Conservation (phyloP, 2,888 invertebrate genomes). For the Parnassius mnemosyne region DNA sequence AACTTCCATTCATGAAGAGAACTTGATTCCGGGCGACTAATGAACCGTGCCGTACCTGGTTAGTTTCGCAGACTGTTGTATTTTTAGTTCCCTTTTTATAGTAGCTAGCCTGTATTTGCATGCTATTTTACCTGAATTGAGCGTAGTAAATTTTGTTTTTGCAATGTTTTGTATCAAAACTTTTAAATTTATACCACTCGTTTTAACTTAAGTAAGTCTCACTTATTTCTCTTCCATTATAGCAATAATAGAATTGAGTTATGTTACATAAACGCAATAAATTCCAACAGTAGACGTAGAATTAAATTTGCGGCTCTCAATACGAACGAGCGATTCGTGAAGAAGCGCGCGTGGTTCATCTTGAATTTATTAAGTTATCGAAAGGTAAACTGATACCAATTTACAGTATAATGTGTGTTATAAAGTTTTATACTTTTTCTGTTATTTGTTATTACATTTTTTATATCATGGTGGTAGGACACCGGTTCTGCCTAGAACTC, state of each 20-base stretch:
- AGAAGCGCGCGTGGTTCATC: too few relatives aligned
- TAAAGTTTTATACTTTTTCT: too few relatives aligned
- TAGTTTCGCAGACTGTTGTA: slow-evolving; percentile 43
- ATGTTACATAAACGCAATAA: slow-evolving; percentile 58
- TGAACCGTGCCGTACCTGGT: slow-evolving; percentile 55
- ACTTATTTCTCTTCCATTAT: slow-evolving; percentile 51
- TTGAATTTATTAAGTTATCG: background rate
- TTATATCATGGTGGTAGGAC: too few relatives aligned
- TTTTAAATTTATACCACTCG: slow-evolving; percentile 4
- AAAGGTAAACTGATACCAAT: background rate
- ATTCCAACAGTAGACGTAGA: slow-evolving; percentile 55
- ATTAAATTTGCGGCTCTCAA: slow-evolving; percentile 54
- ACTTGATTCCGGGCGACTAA: slow-evolving; percentile 49
- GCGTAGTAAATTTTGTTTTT: slow-evolving; percentile 13
- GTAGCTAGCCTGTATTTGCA: slow-evolving; percentile 48
- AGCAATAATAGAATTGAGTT: slow-evolving; percentile 51
- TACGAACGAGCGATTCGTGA: background rate
- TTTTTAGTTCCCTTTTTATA: slow-evolving; percentile 32
- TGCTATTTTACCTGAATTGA: slow-evolving; percentile 34
- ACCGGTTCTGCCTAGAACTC: too few relatives aligned
- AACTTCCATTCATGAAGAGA: slow-evolving; percentile 45
- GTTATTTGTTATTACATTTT: too few relatives aligned
- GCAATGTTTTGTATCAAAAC: slow-evolving; percentile 5
- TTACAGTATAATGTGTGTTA: too few relatives aligned
- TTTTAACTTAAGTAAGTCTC: slow-evolving; percentile 20